Evolutionary conservation across 2,888 invertebrate genomes (phyloP).

Genomic region (Synergus japonicus): DNA sequence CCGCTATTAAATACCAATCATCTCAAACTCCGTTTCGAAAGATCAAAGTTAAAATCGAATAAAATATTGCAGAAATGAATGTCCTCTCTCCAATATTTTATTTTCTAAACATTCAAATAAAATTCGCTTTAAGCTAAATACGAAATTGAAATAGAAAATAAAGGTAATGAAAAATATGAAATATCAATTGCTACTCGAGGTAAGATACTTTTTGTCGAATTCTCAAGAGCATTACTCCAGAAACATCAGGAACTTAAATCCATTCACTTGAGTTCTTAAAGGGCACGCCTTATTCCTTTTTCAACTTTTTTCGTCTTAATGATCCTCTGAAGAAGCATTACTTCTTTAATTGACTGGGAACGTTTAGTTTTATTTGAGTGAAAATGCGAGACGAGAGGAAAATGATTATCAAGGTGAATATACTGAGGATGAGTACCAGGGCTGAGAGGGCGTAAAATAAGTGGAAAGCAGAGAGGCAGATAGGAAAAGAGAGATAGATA

Average conservation of each 20-base stretch:
- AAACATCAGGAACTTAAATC: constrained; percentile 17
- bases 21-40: background rate
- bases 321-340: constrained; percentile 33
- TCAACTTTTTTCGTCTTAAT: constrained; percentile 26
- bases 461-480: constrained; percentile 41
- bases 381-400: constrained; percentile 44
- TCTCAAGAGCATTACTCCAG: background rate
- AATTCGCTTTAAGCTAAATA: too few relatives aligned
- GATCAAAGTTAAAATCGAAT: background rate
- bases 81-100: background rate
- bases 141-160: background rate
- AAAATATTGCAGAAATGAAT: background rate
- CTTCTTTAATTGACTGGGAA: constrained; percentile 71
- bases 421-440: constrained; percentile 42
- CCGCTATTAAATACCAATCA: background rate
- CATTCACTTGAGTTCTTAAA: constrained; percentile 6
- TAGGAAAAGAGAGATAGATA: constrained; percentile 44
- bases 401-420: constrained; percentile 41
- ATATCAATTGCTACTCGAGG: background rate
- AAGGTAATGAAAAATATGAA: background rate
- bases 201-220: background rate
- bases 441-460: constrained; percentile 42
- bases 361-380: constrained; percentile 67
- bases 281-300: background rate
- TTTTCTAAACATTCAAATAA: background rate